These are phyloP conservation scores for Drosophila quadrilineata DNA, from an alignment of 1,140 invertebrate species.

Conservation along the genomic window DNA sequence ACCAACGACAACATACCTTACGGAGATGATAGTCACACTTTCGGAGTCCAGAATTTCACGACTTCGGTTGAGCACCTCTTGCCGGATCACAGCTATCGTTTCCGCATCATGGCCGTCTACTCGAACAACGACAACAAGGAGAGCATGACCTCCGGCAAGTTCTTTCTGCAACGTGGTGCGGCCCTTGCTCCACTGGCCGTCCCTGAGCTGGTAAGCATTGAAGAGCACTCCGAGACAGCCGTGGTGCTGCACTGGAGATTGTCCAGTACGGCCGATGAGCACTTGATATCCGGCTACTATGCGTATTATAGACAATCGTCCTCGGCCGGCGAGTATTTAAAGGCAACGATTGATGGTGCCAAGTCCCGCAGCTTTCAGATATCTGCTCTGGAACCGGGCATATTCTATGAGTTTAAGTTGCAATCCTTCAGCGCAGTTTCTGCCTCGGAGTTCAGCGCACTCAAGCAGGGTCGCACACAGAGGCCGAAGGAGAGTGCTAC, in stretches of 20 bases:
- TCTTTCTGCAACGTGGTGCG: slow-evolving; percentile 87
- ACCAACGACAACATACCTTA: slow-evolving; percentile 90
- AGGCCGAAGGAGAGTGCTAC: slow-evolving; percentile 60
- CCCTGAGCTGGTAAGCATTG: slow-evolving; percentile 88
- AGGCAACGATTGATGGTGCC: slow-evolving; percentile 89
- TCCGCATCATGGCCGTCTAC: slow-evolving; percentile 95
- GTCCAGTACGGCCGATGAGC: slow-evolving; percentile 30
- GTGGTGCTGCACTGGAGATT: slow-evolving; percentile 88
- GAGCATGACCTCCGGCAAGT: slow-evolving; percentile 90
- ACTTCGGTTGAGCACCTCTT: slow-evolving; percentile 86
- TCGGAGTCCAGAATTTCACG: slow-evolving; percentile 84
- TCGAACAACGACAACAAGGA: slow-evolving; percentile 95
- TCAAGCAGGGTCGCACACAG: slow-evolving; percentile 87
- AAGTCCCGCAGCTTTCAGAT: slow-evolving; percentile 87
- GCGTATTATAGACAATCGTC: slow-evolving; percentile 93
- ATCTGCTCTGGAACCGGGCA: slow-evolving; percentile 89
- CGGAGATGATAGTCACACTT: slow-evolving; percentile 84
- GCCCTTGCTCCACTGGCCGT: slow-evolving; percentile 85
- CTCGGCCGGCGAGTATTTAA: slow-evolving; percentile 91
- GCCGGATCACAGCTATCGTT: slow-evolving; percentile 87
- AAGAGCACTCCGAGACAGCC: slow-evolving; percentile 86
- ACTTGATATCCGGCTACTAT: slow-evolving; percentile 87
- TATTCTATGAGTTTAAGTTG: slow-evolving; percentile 94
- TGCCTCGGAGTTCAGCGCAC: slow-evolving; percentile 92
- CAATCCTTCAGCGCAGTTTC: slow-evolving; percentile 93